These are phyloP conservation scores for Volucella inflata DNA, from an alignment of 2,888 invertebrate species.

Conservation along the genomic window DNA sequence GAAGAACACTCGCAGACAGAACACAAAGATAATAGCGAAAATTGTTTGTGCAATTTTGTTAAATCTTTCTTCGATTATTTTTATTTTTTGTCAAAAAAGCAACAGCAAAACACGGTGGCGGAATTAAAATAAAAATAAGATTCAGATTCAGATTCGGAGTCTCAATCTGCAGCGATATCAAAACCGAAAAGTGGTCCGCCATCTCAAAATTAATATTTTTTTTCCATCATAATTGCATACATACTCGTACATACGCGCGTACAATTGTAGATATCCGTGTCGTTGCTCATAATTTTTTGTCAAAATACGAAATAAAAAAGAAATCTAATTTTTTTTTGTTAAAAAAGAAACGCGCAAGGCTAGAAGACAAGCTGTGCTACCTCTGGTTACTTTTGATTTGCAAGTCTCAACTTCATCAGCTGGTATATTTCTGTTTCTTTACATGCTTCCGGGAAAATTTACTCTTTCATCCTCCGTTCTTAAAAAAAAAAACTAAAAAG, in stretches of 20 bases:
- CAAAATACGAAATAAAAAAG: slow-evolving; percentile 47
- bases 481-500: background rate
- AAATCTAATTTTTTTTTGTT: slow-evolving; percentile 18
- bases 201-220: slow-evolving; percentile 56
- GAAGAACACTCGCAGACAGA: slow-evolving; percentile 23
- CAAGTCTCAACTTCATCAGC: background rate
- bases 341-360: slow-evolving; percentile 56
- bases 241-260: slow-evolving; percentile 49
- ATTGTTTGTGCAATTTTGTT: slow-evolving; percentile 37
- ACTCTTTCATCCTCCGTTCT: background rate
- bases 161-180: no score
- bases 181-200: slow-evolving; percentile 62
- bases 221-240: slow-evolving; percentile 39
- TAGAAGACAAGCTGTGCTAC: slow-evolving; percentile 29
- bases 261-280: slow-evolving; percentile 41
- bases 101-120: slow-evolving; percentile 32
- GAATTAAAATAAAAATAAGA: no score
- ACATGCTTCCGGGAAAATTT: slow-evolving; percentile 69
- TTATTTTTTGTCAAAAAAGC: background rate
- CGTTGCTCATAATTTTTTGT: slow-evolving; percentile 50
- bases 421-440: slow-evolving; percentile 14
- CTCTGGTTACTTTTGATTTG: slow-evolving; percentile 23
- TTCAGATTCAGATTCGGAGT: no score
- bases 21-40: slow-evolving; percentile 54
- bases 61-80: slow-evolving; percentile 24